Evolutionary conservation across 2,888 invertebrate species (phyloP), one percentile per base, ranked within the genome.

Genomic region (Syrista parreyssii): DNA sequence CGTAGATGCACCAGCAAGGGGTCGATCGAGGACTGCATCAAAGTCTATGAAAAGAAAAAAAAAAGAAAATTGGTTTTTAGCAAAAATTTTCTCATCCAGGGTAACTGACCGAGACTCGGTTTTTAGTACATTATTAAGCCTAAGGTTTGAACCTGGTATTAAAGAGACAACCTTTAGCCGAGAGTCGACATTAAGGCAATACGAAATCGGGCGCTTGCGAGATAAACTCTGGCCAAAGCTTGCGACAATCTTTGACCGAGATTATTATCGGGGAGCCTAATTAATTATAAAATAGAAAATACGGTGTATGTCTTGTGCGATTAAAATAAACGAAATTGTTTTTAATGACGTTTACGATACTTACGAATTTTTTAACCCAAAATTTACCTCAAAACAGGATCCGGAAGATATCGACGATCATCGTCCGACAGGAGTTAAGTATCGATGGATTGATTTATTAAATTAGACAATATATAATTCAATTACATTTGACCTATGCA

Each of bases 301-400:
- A 91, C 89, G 89, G 89, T 91, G 91, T 91, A 91, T 91, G 91
- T 91, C 91, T 91, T 91, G 91, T 91, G 91, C 91, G 91, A 91
- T 89, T 91, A 89, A 89, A 91, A 91, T 91, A 91, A 91, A 91
- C 89, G 86, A 91, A 89, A 91, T 91, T 91, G 90, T 91, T 91
- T 91, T 89, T 90, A 91, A 91, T 89, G 89, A 88, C 87, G 76
- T 75, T 71, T 71, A 31, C 71, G 31, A 71, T 71, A 31, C 32
- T 32, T 33, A 71, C 12, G 1, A n/a, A 36, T 72, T 31, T 77
- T 68, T 55, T 75, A 30, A 32, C 31, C 74, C 55, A 55, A 23
- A 23, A 23, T 55, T 23, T 6, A 55, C 23, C 9, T 6, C 23
- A 55, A 23, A 15, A 0, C 6, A 55, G 23, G 23, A 55, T 55